Conservation (phyloP, 2,888 invertebrate genomes). For the Drosophila mimica region DNA sequence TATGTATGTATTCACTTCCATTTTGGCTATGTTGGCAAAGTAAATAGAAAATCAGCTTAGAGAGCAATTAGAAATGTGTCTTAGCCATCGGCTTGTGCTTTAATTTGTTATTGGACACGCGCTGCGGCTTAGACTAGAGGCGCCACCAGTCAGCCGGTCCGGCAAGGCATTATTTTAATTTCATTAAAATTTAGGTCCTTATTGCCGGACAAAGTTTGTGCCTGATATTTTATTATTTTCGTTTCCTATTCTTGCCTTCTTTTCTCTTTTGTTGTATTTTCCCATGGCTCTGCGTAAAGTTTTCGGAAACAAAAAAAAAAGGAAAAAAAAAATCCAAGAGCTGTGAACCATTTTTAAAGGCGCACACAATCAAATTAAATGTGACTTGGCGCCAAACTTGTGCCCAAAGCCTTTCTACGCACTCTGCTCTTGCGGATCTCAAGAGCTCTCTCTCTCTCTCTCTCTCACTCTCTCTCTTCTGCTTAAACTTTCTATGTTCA, state of each 20-base stretch:
- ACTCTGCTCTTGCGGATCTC: background rate
- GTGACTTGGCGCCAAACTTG: constrained; percentile 47
- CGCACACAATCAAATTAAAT: constrained; percentile 57
- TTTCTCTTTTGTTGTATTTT: background rate
- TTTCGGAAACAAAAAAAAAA: background rate
- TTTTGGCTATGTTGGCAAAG: background rate
- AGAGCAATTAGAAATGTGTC: constrained; percentile 43
- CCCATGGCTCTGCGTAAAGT: constrained; percentile 17
- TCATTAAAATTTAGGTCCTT: constrained; percentile 57
- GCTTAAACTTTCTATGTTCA: background rate
- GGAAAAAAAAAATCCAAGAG: background rate
- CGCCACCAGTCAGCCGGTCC: background rate
- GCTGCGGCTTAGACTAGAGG: constrained; percentile 34
- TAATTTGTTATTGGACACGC: constrained; percentile 41
- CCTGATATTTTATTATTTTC: constrained; percentile 35
- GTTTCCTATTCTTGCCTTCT: constrained; percentile 8
- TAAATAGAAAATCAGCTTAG: constrained; percentile 35
- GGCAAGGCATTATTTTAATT: constrained; percentile 55
- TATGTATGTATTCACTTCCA: background rate
- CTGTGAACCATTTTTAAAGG: constrained; percentile 5
- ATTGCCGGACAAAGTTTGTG: constrained; percentile 56
- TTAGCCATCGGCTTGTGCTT: constrained; percentile 29
- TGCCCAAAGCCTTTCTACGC: constrained; percentile 15
- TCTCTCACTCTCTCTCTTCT: background rate
- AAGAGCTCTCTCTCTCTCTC: background rate